Evolutionary conservation across 1,140 invertebrate genomes (phyloP), one percentile per base, ranked within the genome.

Genomic region (Zaprionus tsacasi): DNA sequence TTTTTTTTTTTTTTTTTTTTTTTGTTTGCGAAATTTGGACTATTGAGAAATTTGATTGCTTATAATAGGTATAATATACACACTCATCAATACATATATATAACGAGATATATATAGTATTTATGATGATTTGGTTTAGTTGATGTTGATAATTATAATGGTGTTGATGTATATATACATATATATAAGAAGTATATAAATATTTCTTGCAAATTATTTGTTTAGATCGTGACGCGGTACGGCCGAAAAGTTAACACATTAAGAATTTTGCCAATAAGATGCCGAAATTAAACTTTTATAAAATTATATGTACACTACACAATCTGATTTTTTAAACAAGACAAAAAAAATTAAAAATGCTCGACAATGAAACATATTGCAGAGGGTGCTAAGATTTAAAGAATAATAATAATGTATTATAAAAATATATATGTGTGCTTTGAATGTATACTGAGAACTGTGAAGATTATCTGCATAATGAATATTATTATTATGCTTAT

Each of bases 301-400:
- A 87, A 88, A 83, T 72, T 80, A 86, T 78, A 78, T 87, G 76
- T 87, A 87, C 83, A 83, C 68, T 72, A 88, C 83, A 89, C 83
- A 89, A 82, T 87, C 81, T 88, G 81, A 78, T 83, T 89, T 71
- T 88, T 48, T 82, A 80, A 86, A 86, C 82, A 85, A 61, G 78
- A 82, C 81, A 67, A 33, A 67, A 38, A 79, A 81, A 81, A 79
- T 15, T 52, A 59, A 45, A 57, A 50, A 50, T 50, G 43, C 64
- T 61, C 38, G 52, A 70, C 43, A 56, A 56, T 85, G 78, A 81
- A 45, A 65, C 58, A 70, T 70, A 12, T 15, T 58, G 52, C 76
- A 63, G 2, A 56, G 73, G 27, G 30, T 76, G 43, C 76, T 70
- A 0, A 25, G 63, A 60, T 57, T 55, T 45, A 8, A 45, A 15